These are phyloP conservation scores for Poecilia picta DNA, from an alignment of 2,797 vertebrate species.

Conservation along the genomic window DNA sequence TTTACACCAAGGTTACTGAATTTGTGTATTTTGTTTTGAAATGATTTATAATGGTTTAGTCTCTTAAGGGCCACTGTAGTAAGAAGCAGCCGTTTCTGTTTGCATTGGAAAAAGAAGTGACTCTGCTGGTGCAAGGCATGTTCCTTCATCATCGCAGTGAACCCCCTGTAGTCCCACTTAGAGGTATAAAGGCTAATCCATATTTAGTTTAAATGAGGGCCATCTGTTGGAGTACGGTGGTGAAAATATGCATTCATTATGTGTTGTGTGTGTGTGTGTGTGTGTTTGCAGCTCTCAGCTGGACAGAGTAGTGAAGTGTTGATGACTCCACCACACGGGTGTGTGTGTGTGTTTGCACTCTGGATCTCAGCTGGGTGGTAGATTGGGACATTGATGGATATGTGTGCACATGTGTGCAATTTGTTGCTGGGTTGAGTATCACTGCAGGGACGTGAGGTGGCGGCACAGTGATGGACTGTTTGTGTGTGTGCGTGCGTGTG, in stretches of 20 bases:
- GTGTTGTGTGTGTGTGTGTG: conserved; percentile 21
- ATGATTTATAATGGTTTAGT: not conserved
- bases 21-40: not conserved
- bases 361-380: conserved; percentile 55
- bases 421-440: conserved; percentile 63
- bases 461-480: conserved; percentile 50
- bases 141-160: conserved; percentile 43
- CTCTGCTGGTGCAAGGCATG: conserved; percentile 25
- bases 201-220: conserved; percentile 74
- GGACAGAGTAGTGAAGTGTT: conserved; percentile 47
- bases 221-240: conserved; percentile 68
- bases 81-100: conserved; percentile 10
- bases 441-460: conserved; percentile 48
- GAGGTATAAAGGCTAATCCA: conserved; percentile 71
- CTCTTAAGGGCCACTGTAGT: not conserved
- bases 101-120: conserved; percentile 1
- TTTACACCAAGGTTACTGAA: not conserved
- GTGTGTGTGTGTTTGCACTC: conserved; percentile 54
- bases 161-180: conserved; percentile 43
- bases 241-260: conserved; percentile 29
- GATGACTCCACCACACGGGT: conserved; percentile 47
- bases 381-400: conserved; percentile 68
- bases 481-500: conserved; percentile 25
- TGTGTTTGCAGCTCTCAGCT: conserved; percentile 55
- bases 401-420: conserved; percentile 57